A percentile compares a stretch with the other conserved stretches of the same genome.
phyloP scores from a whole-genome alignment of 2,888 invertebrate genomes.

The Macrosiphum euphorbiae region DNA sequence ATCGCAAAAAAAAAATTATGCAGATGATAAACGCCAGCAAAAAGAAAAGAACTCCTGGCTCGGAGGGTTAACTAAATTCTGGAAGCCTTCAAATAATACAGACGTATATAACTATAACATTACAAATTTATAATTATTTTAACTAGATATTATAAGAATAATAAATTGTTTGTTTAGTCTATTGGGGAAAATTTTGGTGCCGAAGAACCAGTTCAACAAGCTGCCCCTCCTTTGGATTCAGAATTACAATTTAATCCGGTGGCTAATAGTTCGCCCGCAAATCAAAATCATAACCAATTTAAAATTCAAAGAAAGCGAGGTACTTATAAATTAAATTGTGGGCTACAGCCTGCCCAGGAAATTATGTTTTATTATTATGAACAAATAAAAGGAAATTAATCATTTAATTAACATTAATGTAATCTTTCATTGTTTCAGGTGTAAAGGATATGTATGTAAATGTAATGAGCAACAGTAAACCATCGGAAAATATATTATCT shows the following conservation, averaged over 20 bases:
- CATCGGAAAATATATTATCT: slow-evolving; percentile 66
- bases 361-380: background rate
- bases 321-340: background rate
- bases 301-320: slow-evolving; percentile 58
- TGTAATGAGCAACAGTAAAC: slow-evolving; percentile 78
- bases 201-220: slow-evolving; percentile 43
- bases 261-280: slow-evolving; percentile 60
- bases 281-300: slow-evolving; percentile 56
- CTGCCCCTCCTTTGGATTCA: slow-evolving; percentile 60
- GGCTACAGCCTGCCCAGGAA: background rate
- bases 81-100: slow-evolving; percentile 58
- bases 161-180: slow-evolving; percentile 18
- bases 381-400: background rate
- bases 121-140: background rate
- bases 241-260: slow-evolving; percentile 55
- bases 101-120: slow-evolving; percentile 33
- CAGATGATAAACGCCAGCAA: slow-evolving; percentile 26
- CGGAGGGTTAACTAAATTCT: slow-evolving; percentile 57
- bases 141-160: background rate
- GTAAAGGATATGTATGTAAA: slow-evolving; percentile 90
- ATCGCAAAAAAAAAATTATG: slow-evolving; percentile 28
- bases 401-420: background rate
- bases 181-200: slow-evolving; percentile 26
- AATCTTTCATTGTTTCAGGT: slow-evolving; percentile 72
- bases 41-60: slow-evolving; percentile 61